A percentile compares a stretch with the other conserved stretches of the same genome.
These are phyloP conservation scores for Hermatobates lingyangjiaoensis DNA, from an alignment of 1,140 invertebrate species.

Conservation along the genomic window DNA sequence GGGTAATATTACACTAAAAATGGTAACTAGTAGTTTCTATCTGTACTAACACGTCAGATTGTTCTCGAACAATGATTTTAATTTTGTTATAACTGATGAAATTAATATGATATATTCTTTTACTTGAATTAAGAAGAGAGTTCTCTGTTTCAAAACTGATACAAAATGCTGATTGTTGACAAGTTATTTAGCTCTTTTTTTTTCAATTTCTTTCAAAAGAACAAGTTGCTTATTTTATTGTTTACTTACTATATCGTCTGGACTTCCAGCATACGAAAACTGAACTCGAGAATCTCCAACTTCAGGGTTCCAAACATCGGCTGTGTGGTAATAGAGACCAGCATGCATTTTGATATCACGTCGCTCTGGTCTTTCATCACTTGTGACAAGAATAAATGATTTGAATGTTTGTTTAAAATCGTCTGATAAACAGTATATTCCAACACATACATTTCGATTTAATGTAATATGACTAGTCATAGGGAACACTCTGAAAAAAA, in stretches of 20 bases:
- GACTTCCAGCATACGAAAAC: conserved; percentile 61
- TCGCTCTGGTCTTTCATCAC: conserved; percentile 60
- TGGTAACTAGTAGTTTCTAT: background rate
- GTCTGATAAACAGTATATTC: conserved; percentile 28
- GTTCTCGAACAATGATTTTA: no score
- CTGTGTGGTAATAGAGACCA: conserved; percentile 64
- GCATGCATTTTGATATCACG: conserved; percentile 66
- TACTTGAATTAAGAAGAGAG: background rate
- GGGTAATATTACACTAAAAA: background rate
- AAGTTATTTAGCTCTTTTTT: background rate
- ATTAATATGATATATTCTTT: background rate
- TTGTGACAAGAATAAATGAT: conserved; percentile 58
- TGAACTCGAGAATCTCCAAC: conserved; percentile 65
- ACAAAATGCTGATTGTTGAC: background rate
- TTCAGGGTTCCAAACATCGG: conserved; percentile 63
- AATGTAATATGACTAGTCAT: conserved; percentile 28
- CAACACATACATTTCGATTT: conserved; percentile 33
- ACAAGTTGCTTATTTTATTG: background rate
- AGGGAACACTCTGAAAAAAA: conserved; percentile 26
- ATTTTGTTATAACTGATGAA: background rate
- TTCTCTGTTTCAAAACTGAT: background rate
- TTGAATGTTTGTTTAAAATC: conserved; percentile 56
- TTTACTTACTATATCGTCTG: conserved; percentile 45
- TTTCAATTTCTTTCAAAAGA: background rate
- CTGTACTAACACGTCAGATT: background rate